Evolutionary conservation across 2,888 invertebrate species (phyloP).

Genomic region (Baccha elongata): DNA sequence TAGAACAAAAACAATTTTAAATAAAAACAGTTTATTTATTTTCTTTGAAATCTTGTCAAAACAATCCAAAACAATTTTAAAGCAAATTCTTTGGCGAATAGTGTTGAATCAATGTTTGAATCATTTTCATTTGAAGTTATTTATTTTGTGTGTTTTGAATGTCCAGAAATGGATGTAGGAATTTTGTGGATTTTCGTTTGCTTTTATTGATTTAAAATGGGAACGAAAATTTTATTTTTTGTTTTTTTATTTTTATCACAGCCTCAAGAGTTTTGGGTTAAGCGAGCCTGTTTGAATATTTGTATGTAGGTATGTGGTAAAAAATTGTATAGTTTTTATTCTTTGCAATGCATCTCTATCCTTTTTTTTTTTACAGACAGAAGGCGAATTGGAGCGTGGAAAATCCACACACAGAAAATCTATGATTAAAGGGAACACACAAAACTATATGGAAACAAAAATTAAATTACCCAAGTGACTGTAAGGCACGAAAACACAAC

Average conservation of each 20-base stretch:
- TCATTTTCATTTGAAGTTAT: too few species aligned
- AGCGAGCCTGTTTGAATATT: neutral
- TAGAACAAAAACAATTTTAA: too few species aligned
- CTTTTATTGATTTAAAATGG: too few species aligned
- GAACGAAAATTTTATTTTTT: too few species aligned
- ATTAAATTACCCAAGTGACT: constrained; percentile 23
- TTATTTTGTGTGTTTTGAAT: too few species aligned
- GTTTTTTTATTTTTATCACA: neutral
- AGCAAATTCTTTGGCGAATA: too few species aligned
- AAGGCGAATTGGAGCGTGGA: constrained; percentile 10
- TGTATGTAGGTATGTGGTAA: neutral
- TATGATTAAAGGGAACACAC: neutral
- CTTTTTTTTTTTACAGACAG: neutral
- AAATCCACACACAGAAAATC: constrained; percentile 1
- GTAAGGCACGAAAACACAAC: neutral
- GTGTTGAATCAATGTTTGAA: too few species aligned
- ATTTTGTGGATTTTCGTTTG: too few species aligned
- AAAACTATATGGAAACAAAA: constrained; percentile 10
- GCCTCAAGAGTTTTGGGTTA: neutral
- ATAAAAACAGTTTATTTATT: too few species aligned
- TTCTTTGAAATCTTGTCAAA: too few species aligned
- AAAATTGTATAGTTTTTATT: neutral
- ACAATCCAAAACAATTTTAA: too few species aligned
- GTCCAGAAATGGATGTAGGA: too few species aligned
- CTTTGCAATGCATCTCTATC: neutral